phyloP scores from a whole-genome alignment of 92 coral and sea anemone genomes.

The Phenganax marumi region DNA sequence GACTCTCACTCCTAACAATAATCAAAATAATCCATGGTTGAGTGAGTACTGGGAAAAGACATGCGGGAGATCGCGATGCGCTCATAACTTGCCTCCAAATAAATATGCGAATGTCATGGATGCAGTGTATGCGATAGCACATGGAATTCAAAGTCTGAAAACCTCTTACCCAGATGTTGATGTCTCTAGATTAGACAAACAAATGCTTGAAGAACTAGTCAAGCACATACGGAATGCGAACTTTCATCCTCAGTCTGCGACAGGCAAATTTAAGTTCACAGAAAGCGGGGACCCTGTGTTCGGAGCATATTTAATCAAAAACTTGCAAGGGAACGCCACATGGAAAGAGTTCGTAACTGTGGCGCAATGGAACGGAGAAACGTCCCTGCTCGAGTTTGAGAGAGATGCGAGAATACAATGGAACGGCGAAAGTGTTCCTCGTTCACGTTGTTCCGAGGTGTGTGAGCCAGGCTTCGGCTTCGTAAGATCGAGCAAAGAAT shows the following conservation, averaged over 20 bases:
- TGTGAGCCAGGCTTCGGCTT: constrained; percentile 75
- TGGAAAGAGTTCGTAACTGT: constrained; percentile 68
- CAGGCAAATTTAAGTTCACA: constrained; percentile 63
- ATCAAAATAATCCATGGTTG: constrained; percentile 78
- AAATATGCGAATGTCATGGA: constrained; percentile 97
- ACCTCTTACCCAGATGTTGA: constrained; percentile 53
- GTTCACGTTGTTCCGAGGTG: constrained; percentile 73
- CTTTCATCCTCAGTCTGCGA: constrained; percentile 74
- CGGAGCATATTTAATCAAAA: constrained; percentile 86
- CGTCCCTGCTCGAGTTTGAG: constrained; percentile 52
- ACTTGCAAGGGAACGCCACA: constrained; percentile 59
- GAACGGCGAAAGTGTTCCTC: constrained; percentile 67
- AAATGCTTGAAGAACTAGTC: constrained; percentile 60
- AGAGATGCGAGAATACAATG: constrained; percentile 53
- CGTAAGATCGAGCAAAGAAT: constrained; percentile 67
- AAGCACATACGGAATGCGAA: constrained; percentile 64
- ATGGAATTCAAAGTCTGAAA: constrained; percentile 61
- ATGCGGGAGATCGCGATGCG: constrained; percentile 13
- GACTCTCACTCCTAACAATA: constrained; percentile 63
- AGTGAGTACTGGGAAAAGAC: constrained; percentile 68
- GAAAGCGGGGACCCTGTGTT: constrained; percentile 70
- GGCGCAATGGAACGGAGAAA: constrained; percentile 78
- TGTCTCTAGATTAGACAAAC: constrained; percentile 31
- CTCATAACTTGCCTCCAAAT: constrained; percentile 71
- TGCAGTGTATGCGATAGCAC: constrained; percentile 79